A percentile compares a stretch with the other conserved stretches of the same genome.
Conservation (phyloP, 2,113 vertebrate species). For the Sminthopsis crassicaudata region DNA sequence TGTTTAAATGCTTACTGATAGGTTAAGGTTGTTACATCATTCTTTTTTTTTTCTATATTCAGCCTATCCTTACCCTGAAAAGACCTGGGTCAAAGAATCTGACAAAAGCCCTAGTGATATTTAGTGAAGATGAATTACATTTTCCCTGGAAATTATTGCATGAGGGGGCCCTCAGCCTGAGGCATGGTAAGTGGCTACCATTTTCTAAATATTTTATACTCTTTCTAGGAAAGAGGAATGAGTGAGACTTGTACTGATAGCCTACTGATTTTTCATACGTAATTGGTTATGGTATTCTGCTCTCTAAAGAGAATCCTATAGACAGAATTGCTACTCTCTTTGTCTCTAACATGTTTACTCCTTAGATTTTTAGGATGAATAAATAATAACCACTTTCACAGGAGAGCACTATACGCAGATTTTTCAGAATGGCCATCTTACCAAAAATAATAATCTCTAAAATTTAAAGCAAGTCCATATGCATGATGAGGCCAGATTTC, state of each 20-base stretch:
- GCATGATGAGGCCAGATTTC: background rate
- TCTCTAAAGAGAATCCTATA: background rate
- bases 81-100: background rate
- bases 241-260: background rate
- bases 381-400: background rate
- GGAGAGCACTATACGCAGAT: background rate
- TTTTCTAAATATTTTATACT: background rate
- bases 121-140: background rate
- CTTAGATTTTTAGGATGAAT: background rate
- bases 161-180: background rate
- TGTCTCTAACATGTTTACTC: background rate
- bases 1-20: background rate
- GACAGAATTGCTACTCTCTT: background rate
- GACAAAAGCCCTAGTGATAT: background rate
- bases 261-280: background rate
- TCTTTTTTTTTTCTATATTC: background rate
- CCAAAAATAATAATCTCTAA: background rate
- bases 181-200: background rate
- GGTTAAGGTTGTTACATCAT: background rate
- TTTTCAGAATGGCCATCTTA: background rate
- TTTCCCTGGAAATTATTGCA: background rate
- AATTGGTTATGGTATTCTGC: background rate
- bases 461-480: background rate
- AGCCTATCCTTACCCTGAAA: background rate
- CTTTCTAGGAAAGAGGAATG: background rate